These are phyloP conservation scores for Aethes cnicana DNA, from an alignment of 2,888 invertebrate genomes.

Conservation along the genomic window DNA sequence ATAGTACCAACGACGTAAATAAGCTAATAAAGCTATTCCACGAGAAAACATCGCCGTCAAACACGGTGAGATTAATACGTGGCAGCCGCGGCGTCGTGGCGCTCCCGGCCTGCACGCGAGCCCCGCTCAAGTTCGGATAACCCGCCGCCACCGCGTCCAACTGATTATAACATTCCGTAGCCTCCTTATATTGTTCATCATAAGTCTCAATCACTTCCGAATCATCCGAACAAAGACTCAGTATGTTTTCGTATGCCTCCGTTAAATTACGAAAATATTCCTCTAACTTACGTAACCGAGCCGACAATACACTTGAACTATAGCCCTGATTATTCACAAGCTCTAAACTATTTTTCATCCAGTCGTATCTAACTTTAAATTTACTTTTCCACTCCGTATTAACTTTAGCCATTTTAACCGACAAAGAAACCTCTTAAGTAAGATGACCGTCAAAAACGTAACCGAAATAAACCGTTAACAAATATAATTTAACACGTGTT, in stretches of 20 bases:
- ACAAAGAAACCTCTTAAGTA: too few species aligned
- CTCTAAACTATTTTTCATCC: not conserved
- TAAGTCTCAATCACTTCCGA: not conserved
- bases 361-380: slow-evolving; percentile 6
- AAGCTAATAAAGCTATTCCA: slow-evolving; percentile 4
- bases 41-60: not conserved
- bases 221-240: not conserved
- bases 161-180: not conserved
- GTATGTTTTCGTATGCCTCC: not conserved
- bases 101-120: not conserved
- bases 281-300: not conserved
- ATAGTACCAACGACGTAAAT: not conserved
- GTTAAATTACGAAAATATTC: not conserved
- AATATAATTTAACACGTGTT: too few species aligned
- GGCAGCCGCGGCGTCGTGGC: not conserved
- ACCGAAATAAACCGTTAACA: too few species aligned
- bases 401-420: too few species aligned
- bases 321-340: not conserved
- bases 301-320: slow-evolving; percentile 1
- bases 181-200: not conserved
- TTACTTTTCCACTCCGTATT: too few species aligned
- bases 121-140: not conserved
- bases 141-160: not conserved
- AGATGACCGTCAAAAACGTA: too few species aligned
- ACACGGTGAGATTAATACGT: not conserved